phyloP scores from a whole-genome alignment of 1,140 invertebrate species.

The Saccostrea echinata region DNA sequence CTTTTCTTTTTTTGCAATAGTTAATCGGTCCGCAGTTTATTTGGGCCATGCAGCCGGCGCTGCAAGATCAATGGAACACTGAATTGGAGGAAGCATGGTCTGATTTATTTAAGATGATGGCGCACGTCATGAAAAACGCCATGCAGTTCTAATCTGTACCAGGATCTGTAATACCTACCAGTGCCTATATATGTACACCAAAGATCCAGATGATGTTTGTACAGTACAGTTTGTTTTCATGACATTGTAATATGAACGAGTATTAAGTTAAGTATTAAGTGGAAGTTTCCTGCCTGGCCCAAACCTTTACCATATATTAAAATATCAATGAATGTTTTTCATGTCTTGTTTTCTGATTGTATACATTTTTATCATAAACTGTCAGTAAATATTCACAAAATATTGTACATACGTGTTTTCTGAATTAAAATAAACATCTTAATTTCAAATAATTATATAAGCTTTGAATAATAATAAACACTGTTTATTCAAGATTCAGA shows the following conservation, averaged over 20 bases:
- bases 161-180: background rate
- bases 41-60: conserved; percentile 82
- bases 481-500: too few species aligned
- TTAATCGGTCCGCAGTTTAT: conserved; percentile 83
- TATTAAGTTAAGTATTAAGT: background rate
- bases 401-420: too few species aligned
- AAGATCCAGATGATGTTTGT: background rate
- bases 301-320: background rate
- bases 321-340: background rate
- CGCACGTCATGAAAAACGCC: conserved; percentile 81
- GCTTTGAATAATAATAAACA: too few species aligned
- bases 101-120: conserved; percentile 81
- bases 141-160: conserved; percentile 73
- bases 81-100: conserved; percentile 82
- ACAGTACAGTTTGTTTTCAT: background rate
- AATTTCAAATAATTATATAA: too few species aligned
- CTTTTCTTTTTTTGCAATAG: conserved; percentile 74
- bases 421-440: too few species aligned
- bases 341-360: background rate
- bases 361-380: too few species aligned
- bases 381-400: too few species aligned
- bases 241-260: background rate
- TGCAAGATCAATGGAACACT: conserved; percentile 81
- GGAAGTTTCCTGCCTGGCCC: background rate
- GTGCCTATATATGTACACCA: background rate